Base-by-base conservation (phyloP, 1,140 invertebrate genomes). In the Pseudobourletiella spinata region DNA sequence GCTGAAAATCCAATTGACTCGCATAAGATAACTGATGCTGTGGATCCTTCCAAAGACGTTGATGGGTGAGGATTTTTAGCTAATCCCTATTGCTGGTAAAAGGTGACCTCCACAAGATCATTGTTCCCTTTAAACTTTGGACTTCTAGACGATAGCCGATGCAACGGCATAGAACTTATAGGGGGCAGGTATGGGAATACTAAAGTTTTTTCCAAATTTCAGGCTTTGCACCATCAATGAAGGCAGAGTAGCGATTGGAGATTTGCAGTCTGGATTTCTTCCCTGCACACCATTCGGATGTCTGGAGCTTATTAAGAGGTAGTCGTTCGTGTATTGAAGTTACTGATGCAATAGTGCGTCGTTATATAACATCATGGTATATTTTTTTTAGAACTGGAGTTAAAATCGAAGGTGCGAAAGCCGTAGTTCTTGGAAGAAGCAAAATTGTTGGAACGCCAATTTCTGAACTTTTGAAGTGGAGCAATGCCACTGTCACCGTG, bases 361-460 rank as follows among this genome's bases (percentile, higher is more conserved):
- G n/a, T n/a, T n/a, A n/a, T n/a, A n/a, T n/a, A n/a, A n/a, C n/a
- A n/a, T n/a, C n/a, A n/a, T n/a, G n/a, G n/a, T n/a, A n/a, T n/a
- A n/a, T 20, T 28, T 29, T 16, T 30, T 43, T 1, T 26, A 61
- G 59, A 20, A 83, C 83, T 46, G 89, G 90, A 1, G 80, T 90
- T 0, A 72, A 80, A 60, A 88, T 98, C 22, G 81, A 82, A 39
- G 95, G 95, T 4, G 86, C 88, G 32, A 81, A 82, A 55, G 94
- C 93, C 14, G 95, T 99, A 16, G 94, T 99, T 11, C 74, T 99
- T 42, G 96, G 96, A 2, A 81, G 95, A 65, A 97, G 94, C 75
- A 95, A 97, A 79, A 98, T 99, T 73, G 95, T 99, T 3, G 96
- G 96, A 24, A 91, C 92, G 0, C 96, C 96, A 0, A 87, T 90